These are phyloP conservation scores for western clawed frog (Xenopus tropicalis) DNA, from an alignment of 2,113 vertebrate species.

Conservation along the genomic window DNA sequence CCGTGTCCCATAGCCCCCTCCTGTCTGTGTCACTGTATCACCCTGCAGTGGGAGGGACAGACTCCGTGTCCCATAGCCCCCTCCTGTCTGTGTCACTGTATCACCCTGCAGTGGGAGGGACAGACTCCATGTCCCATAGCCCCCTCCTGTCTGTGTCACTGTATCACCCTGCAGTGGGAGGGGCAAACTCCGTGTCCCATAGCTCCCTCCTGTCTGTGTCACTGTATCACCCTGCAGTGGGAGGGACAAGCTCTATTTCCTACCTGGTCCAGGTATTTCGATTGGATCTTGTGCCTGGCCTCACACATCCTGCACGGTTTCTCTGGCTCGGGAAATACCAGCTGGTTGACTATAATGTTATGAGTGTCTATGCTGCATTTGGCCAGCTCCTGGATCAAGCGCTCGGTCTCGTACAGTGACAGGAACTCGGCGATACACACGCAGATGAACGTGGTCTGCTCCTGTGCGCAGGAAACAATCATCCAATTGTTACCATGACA, in stretches of 20 bases:
- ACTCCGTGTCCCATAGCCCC: not conserved
- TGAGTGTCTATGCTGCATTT: conserved; percentile 93
- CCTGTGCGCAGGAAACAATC: conserved; percentile 56
- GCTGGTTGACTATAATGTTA: conserved; percentile 93
- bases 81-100: too few relatives aligned
- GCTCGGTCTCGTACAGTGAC: conserved; percentile 89
- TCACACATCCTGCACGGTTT: conserved; percentile 91
- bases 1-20: too few relatives aligned
- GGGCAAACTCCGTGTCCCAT: not conserved
- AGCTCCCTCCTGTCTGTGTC: too few relatives aligned
- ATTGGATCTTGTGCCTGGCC: conserved; percentile 92
- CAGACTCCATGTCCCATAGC: not conserved
- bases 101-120: not conserved
- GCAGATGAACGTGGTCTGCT: conserved; percentile 93
- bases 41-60: not conserved
- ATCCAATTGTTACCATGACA: too few relatives aligned
- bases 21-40: too few relatives aligned
- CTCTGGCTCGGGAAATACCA: conserved; percentile 82
- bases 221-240: not conserved
- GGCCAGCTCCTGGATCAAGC: conserved; percentile 90
- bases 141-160: too few relatives aligned
- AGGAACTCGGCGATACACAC: conserved; percentile 93
- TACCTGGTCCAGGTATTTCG: conserved; percentile 95
- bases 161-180: not conserved
- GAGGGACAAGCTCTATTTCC: not conserved